Base-by-base conservation (phyloP, 1,140 invertebrate genomes). In the Andricus grossulariae region DNA sequence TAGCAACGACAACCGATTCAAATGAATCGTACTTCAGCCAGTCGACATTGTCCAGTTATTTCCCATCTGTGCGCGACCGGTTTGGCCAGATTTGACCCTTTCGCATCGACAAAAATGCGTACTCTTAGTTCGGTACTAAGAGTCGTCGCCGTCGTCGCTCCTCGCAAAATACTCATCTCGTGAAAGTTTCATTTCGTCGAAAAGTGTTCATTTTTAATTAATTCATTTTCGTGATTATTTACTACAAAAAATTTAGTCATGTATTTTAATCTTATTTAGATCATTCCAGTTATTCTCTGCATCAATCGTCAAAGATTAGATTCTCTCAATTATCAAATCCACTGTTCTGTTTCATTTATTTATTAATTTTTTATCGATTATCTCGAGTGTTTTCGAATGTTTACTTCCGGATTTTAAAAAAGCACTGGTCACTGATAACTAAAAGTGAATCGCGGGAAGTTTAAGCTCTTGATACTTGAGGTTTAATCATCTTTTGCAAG, bases 1-100 rank as follows among this genome's bases (percentile, higher is more conserved):
- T 83, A 74, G 77, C 79, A 39, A 39, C 57, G 82, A 86, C 85
- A 80, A 86, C 80, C 79, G 72, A 77, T 77, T 71, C 80, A 73
- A 60, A 45, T 49, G 72, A 72, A 76, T 76, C 52, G 72, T 70
- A 79, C 81, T 81, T 82, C 74, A 39, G 39, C 80, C 82, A 83
- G 86, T 82, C 76, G 80, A 76, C 76, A 80, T 79, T 80, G 81
- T 81, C 76, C 78, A 80, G 57, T 25, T 51, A 72, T 49, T 79
- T 49, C 39, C 32, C 73, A 50, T 66, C 51, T 71, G 18, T 52
- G 32, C 66, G 78, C 57, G 78, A 71, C 52, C 72, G 50, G 73
- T 70, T 70, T 50, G 79, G 83, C 84, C 73, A 72, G 82, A 73
- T 52, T 78, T 78, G 75, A 80, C 80, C 78, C 57, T 66, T 66